phyloP scores from a whole-genome alignment of 1,140 invertebrate genomes.

The Vollenhovia emeryi region DNA sequence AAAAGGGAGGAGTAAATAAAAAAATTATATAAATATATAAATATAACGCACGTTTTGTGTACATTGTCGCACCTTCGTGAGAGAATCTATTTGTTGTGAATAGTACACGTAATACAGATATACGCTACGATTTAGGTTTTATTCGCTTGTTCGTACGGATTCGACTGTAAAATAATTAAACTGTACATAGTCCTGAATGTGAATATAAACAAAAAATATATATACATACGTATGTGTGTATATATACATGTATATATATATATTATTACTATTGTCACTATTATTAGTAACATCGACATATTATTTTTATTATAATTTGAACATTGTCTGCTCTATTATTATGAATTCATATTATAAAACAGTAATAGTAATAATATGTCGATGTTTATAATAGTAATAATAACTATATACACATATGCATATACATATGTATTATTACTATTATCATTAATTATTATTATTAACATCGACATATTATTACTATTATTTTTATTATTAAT shows the following conservation, averaged over 20 bases:
- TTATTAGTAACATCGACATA: conserved; percentile 64
- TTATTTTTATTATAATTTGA: conserved; percentile 20
- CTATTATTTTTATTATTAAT: conserved; percentile 78
- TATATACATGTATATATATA: conserved; percentile 80
- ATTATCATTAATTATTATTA: conserved; percentile 78
- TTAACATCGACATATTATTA: conserved; percentile 70
- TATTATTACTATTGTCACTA: conserved; percentile 70
- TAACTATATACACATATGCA: conserved; percentile 33
- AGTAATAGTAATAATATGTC: not conserved
- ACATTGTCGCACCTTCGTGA: conserved; percentile 60
- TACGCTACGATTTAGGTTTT: conserved; percentile 73
- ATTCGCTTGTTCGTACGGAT: conserved; percentile 82
- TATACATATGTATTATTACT: conserved; percentile 78
- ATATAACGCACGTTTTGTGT: conserved; percentile 52
- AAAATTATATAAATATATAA: conserved; percentile 50
- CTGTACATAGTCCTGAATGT: conserved; percentile 85
- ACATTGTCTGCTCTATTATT: not conserved
- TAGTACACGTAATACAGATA: conserved; percentile 79
- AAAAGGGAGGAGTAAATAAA: conserved; percentile 33
- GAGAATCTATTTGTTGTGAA: conserved; percentile 81
- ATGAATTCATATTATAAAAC: conserved; percentile 10
- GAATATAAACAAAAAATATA: conserved; percentile 85
- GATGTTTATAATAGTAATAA: conserved; percentile 64
- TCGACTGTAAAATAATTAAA: conserved; percentile 83
- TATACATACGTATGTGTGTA: conserved; percentile 77